Percentiles rank a stretch among this genome's conserved stretches.
phyloP scores from a whole-genome alignment of 1,140 invertebrate species.

The Bradysia coprophila region DNA sequence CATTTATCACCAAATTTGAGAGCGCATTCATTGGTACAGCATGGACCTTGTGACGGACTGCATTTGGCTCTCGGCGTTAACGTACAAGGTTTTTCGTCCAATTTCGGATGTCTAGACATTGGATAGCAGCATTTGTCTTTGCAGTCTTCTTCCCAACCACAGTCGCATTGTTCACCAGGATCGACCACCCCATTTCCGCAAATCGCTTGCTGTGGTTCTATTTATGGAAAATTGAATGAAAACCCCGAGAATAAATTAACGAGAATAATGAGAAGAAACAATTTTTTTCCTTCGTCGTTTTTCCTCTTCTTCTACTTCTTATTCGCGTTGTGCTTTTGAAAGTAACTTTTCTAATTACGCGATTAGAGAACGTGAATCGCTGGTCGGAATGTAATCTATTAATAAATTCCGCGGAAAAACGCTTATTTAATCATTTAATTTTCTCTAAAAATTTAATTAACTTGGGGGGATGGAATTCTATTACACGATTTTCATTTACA shows the following conservation, averaged over 20 bases:
- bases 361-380: too few relatives aligned
- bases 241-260: not conserved
- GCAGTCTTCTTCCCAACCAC: constrained; percentile 93
- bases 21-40: constrained; percentile 77
- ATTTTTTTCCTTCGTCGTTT: too few relatives aligned
- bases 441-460: too few relatives aligned
- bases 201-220: constrained; percentile 72
- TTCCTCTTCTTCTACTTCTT: constrained; percentile 1
- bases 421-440: too few relatives aligned
- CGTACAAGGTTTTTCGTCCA: constrained; percentile 66
- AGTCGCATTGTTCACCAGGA: constrained; percentile 92
- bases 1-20: constrained; percentile 76
- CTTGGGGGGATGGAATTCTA: too few relatives aligned
- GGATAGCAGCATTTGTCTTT: constrained; percentile 86
- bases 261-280: not conserved
- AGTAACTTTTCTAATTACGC: too few relatives aligned
- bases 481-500: too few relatives aligned
- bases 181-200: constrained; percentile 97
- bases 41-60: constrained; percentile 61
- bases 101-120: constrained; percentile 52
- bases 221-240: constrained; percentile 9
- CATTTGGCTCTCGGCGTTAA: constrained; percentile 39
- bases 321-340: too few relatives aligned
- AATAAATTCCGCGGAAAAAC: too few relatives aligned
- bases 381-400: too few relatives aligned